phyloP scores from a whole-genome alignment of 2,888 invertebrate species.

The Drosophila formosana region DNA sequence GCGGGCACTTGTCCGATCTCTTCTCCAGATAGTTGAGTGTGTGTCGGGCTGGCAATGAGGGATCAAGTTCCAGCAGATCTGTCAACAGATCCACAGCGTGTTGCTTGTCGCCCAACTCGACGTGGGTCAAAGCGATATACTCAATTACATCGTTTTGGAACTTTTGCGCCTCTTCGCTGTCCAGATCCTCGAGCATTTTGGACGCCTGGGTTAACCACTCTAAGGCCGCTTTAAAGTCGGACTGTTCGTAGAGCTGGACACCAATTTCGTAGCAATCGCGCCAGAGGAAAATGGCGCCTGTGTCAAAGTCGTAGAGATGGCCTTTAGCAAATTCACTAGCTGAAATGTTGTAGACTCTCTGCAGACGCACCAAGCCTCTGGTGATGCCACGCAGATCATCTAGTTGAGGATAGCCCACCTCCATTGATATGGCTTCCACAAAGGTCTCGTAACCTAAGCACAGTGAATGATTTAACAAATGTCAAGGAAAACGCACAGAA shows the following conservation, averaged over 20 bases:
- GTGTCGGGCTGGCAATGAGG: constrained; percentile 36
- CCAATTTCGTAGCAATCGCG: constrained; percentile 72
- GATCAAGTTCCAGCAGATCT: constrained; percentile 36
- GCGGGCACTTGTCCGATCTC: constrained; percentile 3
- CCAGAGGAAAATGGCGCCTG: constrained; percentile 84
- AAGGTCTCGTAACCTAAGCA: not conserved
- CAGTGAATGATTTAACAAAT: not conserved
- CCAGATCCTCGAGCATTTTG: constrained; percentile 17
- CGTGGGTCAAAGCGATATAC: constrained; percentile 62
- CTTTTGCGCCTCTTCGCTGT: not conserved
- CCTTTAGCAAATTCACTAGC: constrained; percentile 93
- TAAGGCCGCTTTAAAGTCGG: constrained; percentile 35
- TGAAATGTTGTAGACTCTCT: constrained; percentile 95
- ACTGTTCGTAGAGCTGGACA: constrained; percentile 59
- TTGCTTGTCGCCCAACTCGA: constrained; percentile 57
- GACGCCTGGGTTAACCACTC: constrained; percentile 60
- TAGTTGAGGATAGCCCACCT: constrained; percentile 87
- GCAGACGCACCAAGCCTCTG: constrained; percentile 94
- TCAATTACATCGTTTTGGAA: constrained; percentile 58
- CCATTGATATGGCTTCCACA: constrained; percentile 27
- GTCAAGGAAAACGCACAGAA: not conserved
- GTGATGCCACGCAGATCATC: constrained; percentile 97
- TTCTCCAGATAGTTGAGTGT: constrained; percentile 39
- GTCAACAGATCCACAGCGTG: constrained; percentile 40
- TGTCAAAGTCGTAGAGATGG: constrained; percentile 90